Base-by-base conservation (phyloP, 2,797 vertebrate species). In the Lacerta viridis region DNA sequence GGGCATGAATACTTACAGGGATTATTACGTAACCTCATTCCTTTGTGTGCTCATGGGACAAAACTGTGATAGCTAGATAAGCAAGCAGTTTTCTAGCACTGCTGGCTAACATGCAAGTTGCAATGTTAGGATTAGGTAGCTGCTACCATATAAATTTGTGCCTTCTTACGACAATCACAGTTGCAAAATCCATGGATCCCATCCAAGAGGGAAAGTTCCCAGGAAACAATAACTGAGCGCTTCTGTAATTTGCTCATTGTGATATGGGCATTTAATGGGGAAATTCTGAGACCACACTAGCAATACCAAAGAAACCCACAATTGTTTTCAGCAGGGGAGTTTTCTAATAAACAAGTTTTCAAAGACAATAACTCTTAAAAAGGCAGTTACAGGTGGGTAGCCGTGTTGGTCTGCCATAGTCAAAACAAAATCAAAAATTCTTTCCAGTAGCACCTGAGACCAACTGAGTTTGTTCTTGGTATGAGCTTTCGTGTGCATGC, bases 291-390 rank as follows among this genome's bases (percentile, higher is more conserved):
- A 68, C 43, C 50, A 90, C 25, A 23, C 11, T n/a, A 69, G 74
- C 59, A 59, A 55, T 50, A 39, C 27, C 7, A 0, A 3, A 43
- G 41, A 39, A 69, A 7, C 75, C 50, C 76, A 50, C 84, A 87
- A 3, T 25, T 15, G 64, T 87, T 87, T 87, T 83, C 83, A 89
- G 87, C 18, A 80, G 76, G 5, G 55, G 25, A 5, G 69, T 87
- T 85, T 33, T 80, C 33, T n/a, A 50, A 82, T 90, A 83, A 87
- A 76, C 41, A 87, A 61, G 89, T 29, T n/a, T 46, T n/a, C 75
- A 91, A 90, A n/a, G n/a, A n/a, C n/a, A n/a, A n/a, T n/a, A n/a
- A n/a, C n/a, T n/a, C n/a, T n/a, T n/a, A n/a, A n/a, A n/a, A n/a
- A n/a, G n/a, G n/a, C n/a, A n/a, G n/a, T n/a, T n/a, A n/a, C n/a